Percentiles rank a stretch among this genome's conserved stretches.
Evolutionary conservation across 1,140 invertebrate species (phyloP).

Genomic region (Micrasema longulum): DNA sequence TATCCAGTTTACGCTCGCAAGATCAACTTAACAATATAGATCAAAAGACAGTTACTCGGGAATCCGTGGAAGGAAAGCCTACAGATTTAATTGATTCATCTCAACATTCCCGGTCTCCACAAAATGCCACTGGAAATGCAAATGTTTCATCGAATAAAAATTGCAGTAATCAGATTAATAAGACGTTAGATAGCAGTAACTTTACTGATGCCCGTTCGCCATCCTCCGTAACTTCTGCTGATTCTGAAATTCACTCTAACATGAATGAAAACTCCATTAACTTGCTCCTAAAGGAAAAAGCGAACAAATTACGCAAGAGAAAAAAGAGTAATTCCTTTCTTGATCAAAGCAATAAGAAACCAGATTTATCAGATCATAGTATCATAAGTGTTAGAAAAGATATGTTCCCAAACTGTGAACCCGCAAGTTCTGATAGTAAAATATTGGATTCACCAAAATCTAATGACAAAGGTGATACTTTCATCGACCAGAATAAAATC

Average conservation of each 20-base stretch:
- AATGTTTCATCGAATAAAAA: neutral
- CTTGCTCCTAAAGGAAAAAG: neutral
- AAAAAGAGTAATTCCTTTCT: conserved; percentile 11
- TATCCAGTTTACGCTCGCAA: too few species aligned
- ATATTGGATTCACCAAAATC: too few species aligned
- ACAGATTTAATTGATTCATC: too few species aligned
- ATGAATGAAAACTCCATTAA: neutral
- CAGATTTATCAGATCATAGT: conserved; percentile 6
- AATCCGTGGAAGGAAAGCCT: too few species aligned
- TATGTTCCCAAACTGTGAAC: neutral
- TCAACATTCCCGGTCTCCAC: too few species aligned
- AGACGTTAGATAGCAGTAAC: neutral
- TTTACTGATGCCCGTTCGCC: neutral
- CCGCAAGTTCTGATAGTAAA: too few species aligned
- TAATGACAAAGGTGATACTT: too few species aligned
- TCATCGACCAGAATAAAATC: too few species aligned
- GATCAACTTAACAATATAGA: too few species aligned
- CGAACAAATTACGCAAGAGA: conserved; percentile 23
- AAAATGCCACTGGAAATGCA: neutral
- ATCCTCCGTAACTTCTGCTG: neutral
- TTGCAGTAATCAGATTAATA: neutral
- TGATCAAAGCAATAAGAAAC: conserved; percentile 3
- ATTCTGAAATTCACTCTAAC: neutral
- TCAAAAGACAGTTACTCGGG: too few species aligned
- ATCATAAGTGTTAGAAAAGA: conserved; percentile 18